A percentile compares a stretch with the other conserved stretches of the same genome.
Evolutionary conservation across 2,113 vertebrate species (phyloP).

Genomic region (Rhinolophus sinicus): DNA sequence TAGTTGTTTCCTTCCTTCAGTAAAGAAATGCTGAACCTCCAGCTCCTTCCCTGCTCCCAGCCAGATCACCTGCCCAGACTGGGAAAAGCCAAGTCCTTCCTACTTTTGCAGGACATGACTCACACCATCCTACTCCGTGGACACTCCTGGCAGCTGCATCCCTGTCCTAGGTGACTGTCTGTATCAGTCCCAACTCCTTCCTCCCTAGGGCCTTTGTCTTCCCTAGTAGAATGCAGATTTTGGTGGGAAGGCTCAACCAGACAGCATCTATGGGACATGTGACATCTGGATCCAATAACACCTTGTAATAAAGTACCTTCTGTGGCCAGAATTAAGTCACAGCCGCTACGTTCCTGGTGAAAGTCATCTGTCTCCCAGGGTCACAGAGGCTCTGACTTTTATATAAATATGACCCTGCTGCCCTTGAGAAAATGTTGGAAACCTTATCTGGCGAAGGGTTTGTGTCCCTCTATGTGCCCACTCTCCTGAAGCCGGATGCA

Average conservation of each 20-base stretch:
- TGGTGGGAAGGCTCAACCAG: conserved; percentile 14
- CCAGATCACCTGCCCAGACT: conserved; percentile 50
- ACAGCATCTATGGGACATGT: neutral
- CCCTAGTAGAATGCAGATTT: neutral
- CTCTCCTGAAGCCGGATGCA: neutral
- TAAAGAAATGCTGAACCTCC: conserved; percentile 43
- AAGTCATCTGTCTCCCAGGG: conserved; percentile 52
- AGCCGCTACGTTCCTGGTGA: neutral
- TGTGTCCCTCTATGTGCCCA: neutral
- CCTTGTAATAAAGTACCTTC: conserved; percentile 47
- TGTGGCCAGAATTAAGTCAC: conserved; percentile 37
- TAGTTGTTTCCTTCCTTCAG: conserved; percentile 64
- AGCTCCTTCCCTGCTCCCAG: neutral
- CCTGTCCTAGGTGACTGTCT: neutral
- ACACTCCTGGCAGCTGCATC: neutral
- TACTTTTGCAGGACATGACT: neutral
- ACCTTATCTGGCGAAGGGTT: neutral
- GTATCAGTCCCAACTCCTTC: neutral
- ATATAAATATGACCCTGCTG: neutral
- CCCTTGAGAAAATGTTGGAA: neutral
- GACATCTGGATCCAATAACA: conserved; percentile 61
- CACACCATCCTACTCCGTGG: neutral
- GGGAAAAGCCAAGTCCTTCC: neutral
- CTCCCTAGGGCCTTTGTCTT: neutral
- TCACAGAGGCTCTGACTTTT: conserved; percentile 28